Percentiles rank a stretch among this genome's conserved stretches.
phyloP scores from a whole-genome alignment of 2,888 invertebrate genomes.

The Aleiodes leptofemur region DNA sequence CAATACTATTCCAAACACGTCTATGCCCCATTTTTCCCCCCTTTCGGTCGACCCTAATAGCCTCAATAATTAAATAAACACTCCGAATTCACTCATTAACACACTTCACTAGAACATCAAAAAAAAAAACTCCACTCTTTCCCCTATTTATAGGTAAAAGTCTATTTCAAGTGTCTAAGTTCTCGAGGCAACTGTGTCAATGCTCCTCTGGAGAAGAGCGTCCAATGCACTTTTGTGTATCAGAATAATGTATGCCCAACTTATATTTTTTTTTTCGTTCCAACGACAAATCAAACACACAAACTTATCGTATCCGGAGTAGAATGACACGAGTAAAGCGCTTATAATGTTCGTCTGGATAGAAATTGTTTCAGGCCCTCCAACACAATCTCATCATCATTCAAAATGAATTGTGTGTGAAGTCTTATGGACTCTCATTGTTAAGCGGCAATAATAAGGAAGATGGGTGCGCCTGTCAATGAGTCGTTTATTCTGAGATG shows the following conservation, averaged over 20 bases:
- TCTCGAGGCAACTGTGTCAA: conserved; percentile 25
- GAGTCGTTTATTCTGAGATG: conserved; percentile 26
- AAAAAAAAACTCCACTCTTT: neutral
- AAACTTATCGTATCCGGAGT: conserved; percentile 44
- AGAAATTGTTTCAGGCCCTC: neutral
- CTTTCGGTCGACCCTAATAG: neutral
- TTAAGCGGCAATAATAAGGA: conserved; percentile 15
- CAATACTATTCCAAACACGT: conserved; percentile 74
- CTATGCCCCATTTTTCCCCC: conserved; percentile 70
- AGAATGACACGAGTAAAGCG: neutral
- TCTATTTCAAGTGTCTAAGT: conserved; percentile 3
- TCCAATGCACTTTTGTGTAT: conserved; percentile 38
- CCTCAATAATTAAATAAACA: conserved; percentile 27
- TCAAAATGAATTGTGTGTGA: conserved; percentile 24
- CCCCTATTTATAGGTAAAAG: too few relatives aligned
- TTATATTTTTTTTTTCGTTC: neutral
- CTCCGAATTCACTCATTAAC: conserved; percentile 9
- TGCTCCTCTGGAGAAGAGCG: conserved; percentile 1
- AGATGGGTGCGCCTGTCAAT: conserved; percentile 38
- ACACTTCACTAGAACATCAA: neutral
- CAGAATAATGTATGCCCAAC: conserved; percentile 22
- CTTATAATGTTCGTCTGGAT: too few relatives aligned
- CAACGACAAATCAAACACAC: neutral
- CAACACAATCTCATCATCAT: conserved; percentile 24
- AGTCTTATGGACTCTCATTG: conserved; percentile 11